Evolutionary conservation across 1,140 invertebrate genomes (phyloP), one percentile per base, ranked within the genome.

Genomic region (Drosophila trapezifrons): DNA sequence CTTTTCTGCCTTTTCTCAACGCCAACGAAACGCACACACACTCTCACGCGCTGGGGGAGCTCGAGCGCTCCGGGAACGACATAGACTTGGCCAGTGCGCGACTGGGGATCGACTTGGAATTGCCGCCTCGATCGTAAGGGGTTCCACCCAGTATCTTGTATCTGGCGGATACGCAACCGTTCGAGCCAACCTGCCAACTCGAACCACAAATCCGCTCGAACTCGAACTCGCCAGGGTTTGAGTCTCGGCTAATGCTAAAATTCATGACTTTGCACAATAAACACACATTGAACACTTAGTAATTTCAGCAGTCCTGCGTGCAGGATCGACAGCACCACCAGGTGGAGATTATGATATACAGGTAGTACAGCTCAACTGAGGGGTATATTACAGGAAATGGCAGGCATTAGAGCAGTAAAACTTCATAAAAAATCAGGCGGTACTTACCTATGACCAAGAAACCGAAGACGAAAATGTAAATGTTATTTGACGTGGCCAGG

Each of bases 1-100:
- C 27, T 55, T 37, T 38, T n/a, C 22, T 32, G 35, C 49, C 27
- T 38, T 37, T 51, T 66, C 27, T 42, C 29, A n/a, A 8, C 13
- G 27, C 20, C 18, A 27, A n/a, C 27, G 18, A 27, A 32, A 47
- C 35, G 27, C 65, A 27, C 67, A 70, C 64, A 47, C 63, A 32
- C 59, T 58, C 62, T 66, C 29, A 66, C 37, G 63, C 60, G 60
- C 65, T 43, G 65, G 45, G 62, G 38, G 60, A 65, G 65, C 51
- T 66, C 43, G 40, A 67, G 10, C 15, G 32, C 43, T 32, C 64
- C 59, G 54, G 58, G 29, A 55, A 54, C 58, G 58, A 20, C 49
- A 56, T 62, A 35, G 43, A 42, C 55, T 46, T 63, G 27, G 17
- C 29, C 40, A 29, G 45, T 29, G 45, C 25, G 60, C 43, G 45